Conservation (phyloP, 2,797 vertebrate species). For the Arrhamphus sclerolepis region DNA sequence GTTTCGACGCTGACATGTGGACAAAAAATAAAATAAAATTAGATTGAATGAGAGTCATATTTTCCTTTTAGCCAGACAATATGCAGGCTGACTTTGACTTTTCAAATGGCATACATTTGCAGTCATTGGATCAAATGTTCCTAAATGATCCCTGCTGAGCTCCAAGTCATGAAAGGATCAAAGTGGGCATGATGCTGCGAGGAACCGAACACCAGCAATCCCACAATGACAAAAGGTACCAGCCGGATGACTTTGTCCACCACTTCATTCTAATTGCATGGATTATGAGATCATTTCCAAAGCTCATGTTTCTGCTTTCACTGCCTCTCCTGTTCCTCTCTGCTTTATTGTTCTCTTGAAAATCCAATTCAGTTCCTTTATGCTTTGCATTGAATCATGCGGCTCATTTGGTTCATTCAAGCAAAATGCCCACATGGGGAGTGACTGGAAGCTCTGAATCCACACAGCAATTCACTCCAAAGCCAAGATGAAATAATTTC, state of each 20-base stretch:
- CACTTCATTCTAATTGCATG: conserved; percentile 72
- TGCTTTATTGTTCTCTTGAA: conserved; percentile 60
- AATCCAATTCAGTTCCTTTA: conserved; percentile 59
- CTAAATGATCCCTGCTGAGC: conserved; percentile 32
- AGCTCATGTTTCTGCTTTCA: conserved; percentile 73
- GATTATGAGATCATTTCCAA: conserved; percentile 70
- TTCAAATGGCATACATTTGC: conserved; percentile 37
- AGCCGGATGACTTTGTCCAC: conserved; percentile 58
- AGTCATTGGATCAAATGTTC: conserved; percentile 31
- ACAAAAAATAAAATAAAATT: conserved; percentile 19
- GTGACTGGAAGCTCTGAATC: conserved; percentile 29
- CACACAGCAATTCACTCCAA: conserved; percentile 13
- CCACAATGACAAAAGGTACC: conserved; percentile 30
- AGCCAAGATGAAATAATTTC: conserved; percentile 19
- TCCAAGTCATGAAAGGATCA: conserved; percentile 56
- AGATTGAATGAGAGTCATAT: conserved; percentile 18
- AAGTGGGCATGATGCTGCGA: conserved; percentile 32
- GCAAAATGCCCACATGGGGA: conserved; percentile 44
- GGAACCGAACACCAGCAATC: conserved; percentile 24
- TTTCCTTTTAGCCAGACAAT: conserved; percentile 14
- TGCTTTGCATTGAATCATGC: conserved; percentile 52
- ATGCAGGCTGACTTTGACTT: conserved; percentile 40
- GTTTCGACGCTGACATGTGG: conserved; percentile 40
- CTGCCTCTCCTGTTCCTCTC: conserved; percentile 50
- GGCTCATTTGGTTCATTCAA: conserved; percentile 28